Evolutionary conservation across 1,140 invertebrate species (phyloP).

Genomic region (Diabrotica undecimpunctata): DNA sequence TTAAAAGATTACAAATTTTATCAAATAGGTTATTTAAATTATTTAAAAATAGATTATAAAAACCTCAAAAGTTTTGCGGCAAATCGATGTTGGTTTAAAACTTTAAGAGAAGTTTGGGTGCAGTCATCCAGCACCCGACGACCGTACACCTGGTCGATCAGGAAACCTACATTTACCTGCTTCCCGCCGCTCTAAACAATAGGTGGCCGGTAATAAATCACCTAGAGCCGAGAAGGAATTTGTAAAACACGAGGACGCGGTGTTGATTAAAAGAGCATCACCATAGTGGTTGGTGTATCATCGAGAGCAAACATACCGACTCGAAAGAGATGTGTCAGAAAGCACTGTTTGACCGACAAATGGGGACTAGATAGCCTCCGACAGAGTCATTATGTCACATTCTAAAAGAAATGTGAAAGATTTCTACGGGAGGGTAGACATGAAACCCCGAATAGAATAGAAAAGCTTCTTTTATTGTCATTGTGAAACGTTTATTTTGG

Average conservation of each 20-base stretch:
- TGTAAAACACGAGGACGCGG: constrained; percentile 20
- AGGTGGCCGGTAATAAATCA: constrained; percentile 30
- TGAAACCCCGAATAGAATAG: no score
- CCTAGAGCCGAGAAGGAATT: constrained; percentile 21
- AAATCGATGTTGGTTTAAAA: no score
- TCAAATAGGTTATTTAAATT: no score
- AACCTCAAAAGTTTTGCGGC: no score
- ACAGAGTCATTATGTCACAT: not conserved
- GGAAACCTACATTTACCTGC: constrained; percentile 34
- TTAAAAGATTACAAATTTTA: no score
- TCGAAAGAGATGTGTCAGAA: not conserved
- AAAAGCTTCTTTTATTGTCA: no score
- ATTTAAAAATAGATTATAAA: no score
- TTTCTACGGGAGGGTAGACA: not conserved
- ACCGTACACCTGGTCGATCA: constrained; percentile 29
- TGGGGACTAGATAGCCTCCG: not conserved
- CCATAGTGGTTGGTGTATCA: constrained; percentile 5
- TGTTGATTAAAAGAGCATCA: constrained; percentile 22
- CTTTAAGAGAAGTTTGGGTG: not conserved
- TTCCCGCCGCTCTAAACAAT: constrained; percentile 33
- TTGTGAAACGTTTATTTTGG: no score
- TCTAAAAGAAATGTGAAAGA: not conserved
- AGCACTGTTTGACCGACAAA: not conserved
- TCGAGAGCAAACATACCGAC: constrained; percentile 14
- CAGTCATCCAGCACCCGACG: not conserved